Conservation (phyloP, 2,113 vertebrate genomes). For the Epinephelus fuscoguttatus region DNA sequence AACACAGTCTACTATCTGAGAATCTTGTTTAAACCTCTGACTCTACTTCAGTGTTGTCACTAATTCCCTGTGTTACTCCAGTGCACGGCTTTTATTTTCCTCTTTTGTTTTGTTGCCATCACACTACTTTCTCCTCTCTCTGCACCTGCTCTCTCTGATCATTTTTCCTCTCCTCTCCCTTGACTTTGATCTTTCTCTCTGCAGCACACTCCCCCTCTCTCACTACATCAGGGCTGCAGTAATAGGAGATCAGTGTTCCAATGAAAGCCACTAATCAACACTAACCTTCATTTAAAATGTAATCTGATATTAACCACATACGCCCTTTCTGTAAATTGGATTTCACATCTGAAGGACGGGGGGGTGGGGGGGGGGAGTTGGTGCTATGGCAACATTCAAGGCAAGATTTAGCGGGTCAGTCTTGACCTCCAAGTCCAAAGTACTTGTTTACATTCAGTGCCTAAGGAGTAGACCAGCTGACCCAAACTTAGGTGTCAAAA, state of each 20-base stretch:
- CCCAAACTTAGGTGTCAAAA: conserved; percentile 12
- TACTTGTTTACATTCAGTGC: conserved; percentile 31
- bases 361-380: conserved; percentile 19
- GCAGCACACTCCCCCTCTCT: conserved; percentile 5
- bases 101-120: not conserved
- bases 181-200: conserved; percentile 63
- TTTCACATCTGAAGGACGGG: conserved; percentile 75
- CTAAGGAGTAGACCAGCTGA: not conserved
- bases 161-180: conserved; percentile 25
- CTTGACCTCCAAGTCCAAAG: conserved; percentile 11
- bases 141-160: not conserved
- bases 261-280: conserved; percentile 79
- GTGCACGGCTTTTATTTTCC: not conserved
- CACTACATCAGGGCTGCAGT: conserved; percentile 49
- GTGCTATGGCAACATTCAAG: conserved; percentile 14
- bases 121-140: not conserved
- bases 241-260: conserved; percentile 75
- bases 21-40: not conserved
- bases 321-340: conserved; percentile 73
- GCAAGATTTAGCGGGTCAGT: conserved; percentile 32
- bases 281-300: conserved; percentile 79
- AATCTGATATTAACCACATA: conserved; percentile 74
- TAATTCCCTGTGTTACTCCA: not conserved
- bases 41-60: not conserved
- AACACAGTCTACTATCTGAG: too few relatives aligned